Base-by-base conservation (phyloP, 2,113 vertebrate species). In the Nyctibius bracteatus region DNA sequence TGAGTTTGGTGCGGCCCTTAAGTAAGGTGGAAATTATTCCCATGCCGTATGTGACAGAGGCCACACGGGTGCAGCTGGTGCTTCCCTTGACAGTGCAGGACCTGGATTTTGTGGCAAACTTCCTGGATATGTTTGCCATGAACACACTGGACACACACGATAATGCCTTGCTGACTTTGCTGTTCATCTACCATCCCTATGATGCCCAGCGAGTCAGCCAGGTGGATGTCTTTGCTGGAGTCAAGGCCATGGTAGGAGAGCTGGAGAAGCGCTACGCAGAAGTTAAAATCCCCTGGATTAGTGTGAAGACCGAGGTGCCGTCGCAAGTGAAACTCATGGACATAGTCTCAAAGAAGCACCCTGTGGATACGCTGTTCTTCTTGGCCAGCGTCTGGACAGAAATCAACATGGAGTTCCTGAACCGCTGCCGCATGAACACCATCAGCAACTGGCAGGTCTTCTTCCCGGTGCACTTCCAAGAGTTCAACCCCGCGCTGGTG, bases 371-470 rank as follows among this genome's bases (percentile, higher is more conserved):
- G 0, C 98, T 99, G 18, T 99, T 99, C 91, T 99, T 99, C 94
- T 96, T 99, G 67, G 98, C 98, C 79, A 98, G 98, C 0, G 99
- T 99, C 73, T 99, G 99, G 99, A 99, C 99, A 0, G 98, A 99
- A 96, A 98, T 99, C 47, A 99, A 98, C 16, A 97, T 98, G 0
- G 99, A 99, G 90, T 99, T 99, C 82, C 98, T 99, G 86, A 99
- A 99, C 94, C 99, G 99, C 82, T 99, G 99, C 97, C 98, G 99
- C 41, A 99, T 99, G 99, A 99, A 99, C 5, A 98, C 99, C 78
- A 99, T 99, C 97, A 99, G 98, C 65, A 99, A 98, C 82, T 99
- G 99, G 99, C 99, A 99, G 96, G 99, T 99, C 62, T 99, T 99
- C 88, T 99, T 99, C 82, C 99, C 99, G 2, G 97, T 99, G 85